Base-by-base conservation (phyloP, 2,797 vertebrate genomes). In the Gymnodraco acuticeps region DNA sequence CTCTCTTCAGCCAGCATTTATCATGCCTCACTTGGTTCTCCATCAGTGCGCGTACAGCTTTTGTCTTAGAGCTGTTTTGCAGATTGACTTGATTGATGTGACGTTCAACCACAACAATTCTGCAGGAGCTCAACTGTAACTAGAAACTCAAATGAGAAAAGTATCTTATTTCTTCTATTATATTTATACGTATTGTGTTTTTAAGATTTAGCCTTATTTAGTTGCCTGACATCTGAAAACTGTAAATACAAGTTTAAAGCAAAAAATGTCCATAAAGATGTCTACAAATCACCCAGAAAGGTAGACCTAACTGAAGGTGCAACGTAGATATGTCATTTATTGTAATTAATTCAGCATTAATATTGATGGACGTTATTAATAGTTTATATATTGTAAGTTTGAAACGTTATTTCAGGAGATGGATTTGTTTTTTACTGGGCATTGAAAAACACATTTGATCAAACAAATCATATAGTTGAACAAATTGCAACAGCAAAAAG, bases 41-140 rank as follows among this genome's bases (percentile, higher is more conserved):
- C 38, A 14, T 78, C n/a, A 41, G 27, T 55, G 55, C 50, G 64
- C 53, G 20, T 17, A 38, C 8, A 73, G 46, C n/a, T 66, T 82
- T 69, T 61, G 58, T 64, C 63, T 64, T 8, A 0, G 10, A 64
- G 52, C 13, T 62, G 33, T 64, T 80, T 61, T 73, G n/a, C 56
- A 75, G 19, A 63, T 53, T 6, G 12, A 43, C 11, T 55, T 73
- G 59, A 75, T 11, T 54, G 53, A 56, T 64, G 47, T 43, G 45
- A n/a, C 65, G 64, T 72, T 75, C 64, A 70, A 52, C 60, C 10
- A 76, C 53, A 66, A 52, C 69, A 52, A 62, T 38, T 77, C 1
- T 7, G 17, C 48, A 59, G 38, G 43, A 77, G 54, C 19, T 10
- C 16, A 56, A 70, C 9, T 19, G 23, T 33, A 52, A 8, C 19